Percentiles rank a stretch among this genome's conserved stretches.
Conservation (phyloP, 2,888 invertebrate species). For the Hirudinaria manillensis region DNA sequence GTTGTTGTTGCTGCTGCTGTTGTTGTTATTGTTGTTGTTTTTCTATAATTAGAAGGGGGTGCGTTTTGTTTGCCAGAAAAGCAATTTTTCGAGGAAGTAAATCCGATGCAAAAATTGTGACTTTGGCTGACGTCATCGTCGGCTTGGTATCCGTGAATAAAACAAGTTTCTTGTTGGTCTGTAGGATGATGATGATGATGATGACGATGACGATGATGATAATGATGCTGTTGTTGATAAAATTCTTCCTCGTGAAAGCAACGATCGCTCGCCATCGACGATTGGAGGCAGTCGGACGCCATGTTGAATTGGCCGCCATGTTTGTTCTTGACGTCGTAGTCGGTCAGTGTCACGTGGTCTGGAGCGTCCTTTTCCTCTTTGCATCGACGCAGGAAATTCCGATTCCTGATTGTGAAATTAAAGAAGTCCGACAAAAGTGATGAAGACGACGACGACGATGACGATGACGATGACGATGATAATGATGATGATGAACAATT, state of each 20-base stretch:
- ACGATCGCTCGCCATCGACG: background rate
- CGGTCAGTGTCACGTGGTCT: slow-evolving; percentile 5
- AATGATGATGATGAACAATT: background rate
- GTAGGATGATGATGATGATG: background rate
- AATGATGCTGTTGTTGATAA: background rate
- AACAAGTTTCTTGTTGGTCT: background rate
- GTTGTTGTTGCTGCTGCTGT: background rate
- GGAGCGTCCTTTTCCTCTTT: slow-evolving; percentile 6
- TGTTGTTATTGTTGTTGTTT: background rate
- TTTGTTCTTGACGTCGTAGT: slow-evolving; percentile 6
- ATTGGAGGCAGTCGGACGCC: slow-evolving; percentile 8
- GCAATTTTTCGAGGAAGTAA: background rate
- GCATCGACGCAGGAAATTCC: background rate
- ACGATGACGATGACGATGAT: slow-evolving; percentile 5
- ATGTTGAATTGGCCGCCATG: slow-evolving; percentile 13
- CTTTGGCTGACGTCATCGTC: no score
- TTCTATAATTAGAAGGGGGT: background rate
- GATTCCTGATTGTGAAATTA: background rate
- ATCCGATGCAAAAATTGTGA: background rate
- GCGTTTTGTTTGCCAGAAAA: background rate
- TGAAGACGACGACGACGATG: background rate
- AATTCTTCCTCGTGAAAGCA: background rate
- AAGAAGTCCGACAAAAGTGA: background rate
- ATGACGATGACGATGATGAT: background rate
- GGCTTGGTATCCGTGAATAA: no score